Evolutionary conservation across 2,797 vertebrate genomes (phyloP), one percentile per base, ranked within the genome.

Genomic region (Bradypodion ventrale): DNA sequence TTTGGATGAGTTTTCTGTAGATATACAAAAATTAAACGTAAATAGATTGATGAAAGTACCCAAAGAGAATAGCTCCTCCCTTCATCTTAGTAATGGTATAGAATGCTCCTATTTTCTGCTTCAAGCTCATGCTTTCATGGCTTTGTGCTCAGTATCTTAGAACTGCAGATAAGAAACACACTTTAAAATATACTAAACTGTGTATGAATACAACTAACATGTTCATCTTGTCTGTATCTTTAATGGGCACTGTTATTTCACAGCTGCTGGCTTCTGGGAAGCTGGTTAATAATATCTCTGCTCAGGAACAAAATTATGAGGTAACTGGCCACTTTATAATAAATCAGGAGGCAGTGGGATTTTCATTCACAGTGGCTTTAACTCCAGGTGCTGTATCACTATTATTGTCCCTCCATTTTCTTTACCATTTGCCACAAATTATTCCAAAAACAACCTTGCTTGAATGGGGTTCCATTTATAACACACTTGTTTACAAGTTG

Each of bases 81-180:
- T 49, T 23, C 8, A 35, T 72, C 69, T 82, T 27, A 62, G 0
- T 70, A 37, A 44, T 25, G 37, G 44, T 46, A 62, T 62, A 35
- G n/a, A 87, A n/a, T n/a, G n/a, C n/a, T n/a, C n/a, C 83, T 87
- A 75, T 83, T 92, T 85, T 89, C 86, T 90, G 15, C 89, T 90
- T 89, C 84, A 85, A 88, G 83, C 78, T 81, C 78, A 87, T 85
- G 85, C 91, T 89, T 91, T 94, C 82, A 88, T 90, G 65, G 74
- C 88, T 95, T 93, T 93, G 90, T 78, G 84, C 91, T 93, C 85
- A 84, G 60, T 85, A 84, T 90, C 37, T 56, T 88, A 90, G 90
- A 95, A 88, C 63, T 72, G 83, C 91, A 95, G 90, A 91, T 35
- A 77, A 93, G 91, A 92, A 95, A 91, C 73, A 90, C 80, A 86